Base-by-base conservation (phyloP, 1,140 invertebrate genomes). In the Cherax destructor region DNA sequence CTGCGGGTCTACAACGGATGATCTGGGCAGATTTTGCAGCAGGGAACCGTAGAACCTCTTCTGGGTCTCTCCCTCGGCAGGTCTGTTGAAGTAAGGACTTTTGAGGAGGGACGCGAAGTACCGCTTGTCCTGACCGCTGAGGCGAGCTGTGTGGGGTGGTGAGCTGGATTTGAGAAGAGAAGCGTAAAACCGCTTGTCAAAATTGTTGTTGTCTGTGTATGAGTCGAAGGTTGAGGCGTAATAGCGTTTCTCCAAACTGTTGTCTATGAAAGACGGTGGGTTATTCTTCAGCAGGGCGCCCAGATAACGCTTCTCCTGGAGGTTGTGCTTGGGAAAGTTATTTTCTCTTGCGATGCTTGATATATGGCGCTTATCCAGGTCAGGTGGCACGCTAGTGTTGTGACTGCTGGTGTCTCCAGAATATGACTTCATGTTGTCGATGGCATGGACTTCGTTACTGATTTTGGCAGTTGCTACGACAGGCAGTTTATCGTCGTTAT, bases 111-210 rank as follows among this genome's bases (percentile, higher is more conserved):
- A 84, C 47, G 74, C 88, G 49, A 85, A 86, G 83, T 79, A 85
- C 21, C 88, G 88, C 59, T 91, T 91, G 52, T 86, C 81, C 41
- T 84, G 88, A 4, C 52, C 5, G 9, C 16, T 49, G 2, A 87
- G 74, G 52, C 65, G 61, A 7, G 56, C 88, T 5, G 88, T 52
- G 18, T 86, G 83, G 18, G 83, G 83, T 11, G 76, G 83, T 1
- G 74, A 86, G 74, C 86, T 69, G 18, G 88, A 84, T 59, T 91
- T 91, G 11, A 91, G 83, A 56, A 91, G 83, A 0, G 88, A 91
- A 1, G 80, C 88, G 41, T 91, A 91, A 13, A 85, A 91, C 47
- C 88, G 72, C 21, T 91, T 91, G 52, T 91, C 56, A 2, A 78
- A 13, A 50, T 78, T 74, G 47, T 13, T 4, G 11, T 59, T 59